phyloP scores from a whole-genome alignment of 1,140 invertebrate genomes.

The Dolichoris vasculosae region DNA sequence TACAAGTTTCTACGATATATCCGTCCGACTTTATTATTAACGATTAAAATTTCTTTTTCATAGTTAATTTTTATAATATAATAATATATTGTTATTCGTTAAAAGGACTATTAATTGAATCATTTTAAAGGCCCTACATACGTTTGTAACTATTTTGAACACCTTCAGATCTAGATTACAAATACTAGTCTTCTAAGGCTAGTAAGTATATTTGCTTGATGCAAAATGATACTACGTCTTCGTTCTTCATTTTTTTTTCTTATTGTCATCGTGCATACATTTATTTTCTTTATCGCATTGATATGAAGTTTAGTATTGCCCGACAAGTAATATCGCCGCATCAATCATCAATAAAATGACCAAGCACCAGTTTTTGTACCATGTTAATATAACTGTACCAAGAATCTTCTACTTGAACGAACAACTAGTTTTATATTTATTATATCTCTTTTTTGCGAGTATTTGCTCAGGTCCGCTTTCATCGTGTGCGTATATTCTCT shows the following conservation, averaged over 20 bases:
- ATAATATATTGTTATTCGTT: constrained; percentile 36
- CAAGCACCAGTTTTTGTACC: constrained; percentile 51
- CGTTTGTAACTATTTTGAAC: constrained; percentile 56
- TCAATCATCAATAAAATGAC: constrained; percentile 45
- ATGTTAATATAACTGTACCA: constrained; percentile 39
- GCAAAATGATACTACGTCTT: constrained; percentile 30
- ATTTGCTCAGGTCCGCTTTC: neutral
- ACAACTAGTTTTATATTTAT: constrained; percentile 30
- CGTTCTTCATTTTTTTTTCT: constrained; percentile 1
- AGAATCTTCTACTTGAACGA: constrained; percentile 38
- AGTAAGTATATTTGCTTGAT: constrained; percentile 58
- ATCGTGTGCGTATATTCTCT: constrained; percentile 32
- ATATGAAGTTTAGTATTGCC: constrained; percentile 44
- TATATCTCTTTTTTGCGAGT: constrained; percentile 13
- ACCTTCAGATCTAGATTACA: constrained; percentile 59
- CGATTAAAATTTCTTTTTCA: constrained; percentile 24
- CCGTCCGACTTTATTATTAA: constrained; percentile 27
- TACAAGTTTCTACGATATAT: constrained; percentile 45
- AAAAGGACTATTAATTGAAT: constrained; percentile 51
- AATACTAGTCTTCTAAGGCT: constrained; percentile 62
- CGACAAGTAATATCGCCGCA: constrained; percentile 37
- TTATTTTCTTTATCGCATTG: constrained; percentile 41
- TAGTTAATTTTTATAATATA: constrained; percentile 35
- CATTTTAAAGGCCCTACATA: constrained; percentile 48
- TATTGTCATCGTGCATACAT: constrained; percentile 43